A percentile compares a stretch with the other conserved stretches of the same genome.
These are phyloP conservation scores for Amphibalanus amphitrite DNA, from an alignment of 1,140 invertebrate species.

Conservation along the genomic window DNA sequence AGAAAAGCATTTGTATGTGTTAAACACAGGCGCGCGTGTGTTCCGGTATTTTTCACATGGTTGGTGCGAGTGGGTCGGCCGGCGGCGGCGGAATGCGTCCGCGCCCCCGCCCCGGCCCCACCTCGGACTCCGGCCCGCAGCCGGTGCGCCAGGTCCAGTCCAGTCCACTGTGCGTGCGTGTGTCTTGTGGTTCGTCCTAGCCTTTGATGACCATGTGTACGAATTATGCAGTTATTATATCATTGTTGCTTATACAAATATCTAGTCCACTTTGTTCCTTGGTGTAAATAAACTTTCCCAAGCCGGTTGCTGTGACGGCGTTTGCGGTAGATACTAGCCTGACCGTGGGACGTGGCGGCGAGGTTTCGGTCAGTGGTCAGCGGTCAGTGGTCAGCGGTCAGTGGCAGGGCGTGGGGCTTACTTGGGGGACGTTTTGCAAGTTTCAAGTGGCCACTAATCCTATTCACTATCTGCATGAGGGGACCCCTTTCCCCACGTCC, in stretches of 20 bases:
- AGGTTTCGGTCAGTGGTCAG: too few relatives aligned
- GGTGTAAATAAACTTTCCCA: background rate
- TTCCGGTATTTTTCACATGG: background rate
- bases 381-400: too few relatives aligned
- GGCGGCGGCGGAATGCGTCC: too few relatives aligned
- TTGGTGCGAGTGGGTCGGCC: background rate
- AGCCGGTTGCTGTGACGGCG: background rate
- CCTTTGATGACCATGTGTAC: background rate
- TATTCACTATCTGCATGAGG: too few relatives aligned
- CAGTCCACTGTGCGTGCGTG: background rate
- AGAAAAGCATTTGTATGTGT: background rate
- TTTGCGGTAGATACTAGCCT: too few relatives aligned
- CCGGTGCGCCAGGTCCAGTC: background rate
- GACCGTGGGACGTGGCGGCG: too few relatives aligned
- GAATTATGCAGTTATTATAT: background rate
- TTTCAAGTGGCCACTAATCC: too few relatives aligned
- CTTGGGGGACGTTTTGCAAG: too few relatives aligned
- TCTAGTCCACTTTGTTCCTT: background rate
- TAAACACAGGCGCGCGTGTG: background rate
- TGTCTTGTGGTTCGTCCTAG: background rate
- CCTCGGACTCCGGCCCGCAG: background rate
- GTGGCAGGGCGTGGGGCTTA: too few relatives aligned
- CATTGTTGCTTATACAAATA: constrained; percentile 1
- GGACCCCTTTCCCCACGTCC: too few relatives aligned
- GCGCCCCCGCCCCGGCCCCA: too few relatives aligned